Base-by-base conservation (phyloP, 2,113 vertebrate genomes). In the Notiomystis cincta region DNA sequence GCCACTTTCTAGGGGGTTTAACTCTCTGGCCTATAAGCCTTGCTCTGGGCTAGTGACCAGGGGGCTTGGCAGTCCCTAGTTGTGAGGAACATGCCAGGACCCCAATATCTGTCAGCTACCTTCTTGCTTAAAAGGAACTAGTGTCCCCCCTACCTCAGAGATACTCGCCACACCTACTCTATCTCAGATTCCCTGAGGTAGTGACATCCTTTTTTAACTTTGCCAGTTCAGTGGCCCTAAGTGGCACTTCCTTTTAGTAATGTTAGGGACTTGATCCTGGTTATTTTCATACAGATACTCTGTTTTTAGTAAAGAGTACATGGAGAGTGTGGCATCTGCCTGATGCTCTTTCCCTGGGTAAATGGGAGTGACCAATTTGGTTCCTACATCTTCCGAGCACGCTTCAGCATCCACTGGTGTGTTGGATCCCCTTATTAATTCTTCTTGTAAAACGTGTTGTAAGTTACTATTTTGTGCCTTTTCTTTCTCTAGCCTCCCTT, bases 261-360 rank as follows among this genome's bases (percentile, higher is more conserved):
- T 3, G 5, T 53, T 31, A 24, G 37, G 21, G 15, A 24, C 11
- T 53, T 31, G 21, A 40, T 40, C 48, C 15, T 71, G 67, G 48
- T 23, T 7, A 18, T 53, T 24, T 71, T 23, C 28, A 10, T 53
- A 70, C 28, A 31, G 8, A 15, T 38, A 23, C 31, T 70, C 15
- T 24, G 15, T 53, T 70, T 40, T 31, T 23, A 53, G 28, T 40
- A 31, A 23, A 71, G 67, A 28, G 15, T 40, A 15, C 21, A 40
- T 0, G 4, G 15, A 71, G 28, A 53, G 11, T 1, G 5, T 13
- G 16, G 28, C 1, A 1, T 31, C 48, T 9, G 7, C 27, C 28
- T 51, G 48, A 28, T 31, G 15, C 37, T 40, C 37, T 33, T 53
- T 19, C 50, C 2, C 0, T 71, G 31, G 38, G 42, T 54, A 54